Evolutionary conservation across 2,888 invertebrate species (phyloP), one percentile per base, ranked within the genome.

Genomic region (Philopedon plagiatum): DNA sequence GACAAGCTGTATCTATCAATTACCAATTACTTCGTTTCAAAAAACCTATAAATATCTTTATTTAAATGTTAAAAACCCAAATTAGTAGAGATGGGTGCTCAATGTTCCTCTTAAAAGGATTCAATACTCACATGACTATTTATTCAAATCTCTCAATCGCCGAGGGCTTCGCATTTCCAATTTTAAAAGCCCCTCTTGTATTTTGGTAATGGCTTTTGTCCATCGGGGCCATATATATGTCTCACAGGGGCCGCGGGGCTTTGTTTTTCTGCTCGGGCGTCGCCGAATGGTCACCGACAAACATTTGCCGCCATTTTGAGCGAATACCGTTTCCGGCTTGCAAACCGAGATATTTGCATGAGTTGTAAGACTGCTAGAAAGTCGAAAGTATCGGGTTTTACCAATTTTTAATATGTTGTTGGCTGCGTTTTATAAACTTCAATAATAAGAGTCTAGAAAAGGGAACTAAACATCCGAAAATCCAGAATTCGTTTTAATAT

Each of bases 211-310:
- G 32, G 54, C 69, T 44, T 68, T 70, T 70, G 63, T 70, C 49
- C 57, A 37, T n/a, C 46, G 70, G 58, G 58, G 56, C 71, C 61
- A 62, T 66, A 71, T 71, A 66, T 21, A 71, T 71, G 66, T 61
- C 71, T 66, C 65, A 71, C 29, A 71, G 54, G 66, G 57, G 62
- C 71, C 71, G 71, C 66, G 11, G 56, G 5, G 26, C 46, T 66
- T 71, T 71, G 66, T 71, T 66, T 65, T 56, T 44, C 15, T 7
- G 23, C 21, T 5, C 66, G 62, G 71, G 71, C 71, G 71, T 71
- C 56, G 64, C 66, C 71, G 44, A 66, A 23, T 65, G 60, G 71
- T 39, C 65, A 39, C 65, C 71, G 71, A 58, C 71, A 71, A 71
- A 65, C 41, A 5, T 19, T n/a, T 11, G 21, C 65, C 60, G 65